Evolutionary conservation across 2,113 vertebrate species (phyloP).

Genomic region (cattle (Bos taurus)): DNA sequence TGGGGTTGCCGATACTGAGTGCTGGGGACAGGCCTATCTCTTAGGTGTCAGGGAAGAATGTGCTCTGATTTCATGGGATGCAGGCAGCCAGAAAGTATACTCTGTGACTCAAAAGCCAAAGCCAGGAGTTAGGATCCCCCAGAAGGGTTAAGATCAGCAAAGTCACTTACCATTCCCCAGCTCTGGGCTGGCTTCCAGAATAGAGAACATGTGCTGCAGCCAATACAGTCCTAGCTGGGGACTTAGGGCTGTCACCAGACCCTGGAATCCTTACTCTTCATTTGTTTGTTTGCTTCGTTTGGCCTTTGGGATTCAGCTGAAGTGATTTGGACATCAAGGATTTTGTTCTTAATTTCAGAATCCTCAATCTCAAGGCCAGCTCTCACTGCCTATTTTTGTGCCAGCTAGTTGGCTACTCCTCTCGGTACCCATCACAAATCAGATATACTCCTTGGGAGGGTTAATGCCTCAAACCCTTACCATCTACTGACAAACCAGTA

Average conservation of each 20-base stretch:
- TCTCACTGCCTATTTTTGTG: neutral
- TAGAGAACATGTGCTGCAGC: neutral
- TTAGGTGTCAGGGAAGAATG: slow-evolving; percentile 71
- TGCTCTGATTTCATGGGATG: slow-evolving; percentile 63
- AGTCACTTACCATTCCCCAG: slow-evolving; percentile 41
- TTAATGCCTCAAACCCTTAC: neutral
- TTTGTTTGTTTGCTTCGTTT: slow-evolving; percentile 48
- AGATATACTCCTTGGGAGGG: neutral
- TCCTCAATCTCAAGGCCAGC: neutral
- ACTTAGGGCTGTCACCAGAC: slow-evolving; percentile 35
- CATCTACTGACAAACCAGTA: neutral
- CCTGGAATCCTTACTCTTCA: slow-evolving; percentile 40
- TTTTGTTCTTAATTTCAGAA: slow-evolving; percentile 35
- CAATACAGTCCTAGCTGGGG: slow-evolving; percentile 8
- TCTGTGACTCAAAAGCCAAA: slow-evolving; percentile 52
- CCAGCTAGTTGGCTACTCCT: neutral
- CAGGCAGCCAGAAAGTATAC: slow-evolving; percentile 58
- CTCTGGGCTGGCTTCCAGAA: slow-evolving; percentile 58
- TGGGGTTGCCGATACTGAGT: slow-evolving; percentile 56
- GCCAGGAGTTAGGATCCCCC: slow-evolving; percentile 41
- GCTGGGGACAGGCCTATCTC: slow-evolving; percentile 70
- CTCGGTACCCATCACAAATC: neutral
- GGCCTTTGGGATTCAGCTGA: slow-evolving; percentile 35
- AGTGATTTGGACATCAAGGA: slow-evolving; percentile 29
- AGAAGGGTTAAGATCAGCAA: slow-evolving; percentile 60